Evolutionary conservation across 2,888 invertebrate species (phyloP), one percentile per base, ranked within the genome.

Genomic region (Hesperia comma): DNA sequence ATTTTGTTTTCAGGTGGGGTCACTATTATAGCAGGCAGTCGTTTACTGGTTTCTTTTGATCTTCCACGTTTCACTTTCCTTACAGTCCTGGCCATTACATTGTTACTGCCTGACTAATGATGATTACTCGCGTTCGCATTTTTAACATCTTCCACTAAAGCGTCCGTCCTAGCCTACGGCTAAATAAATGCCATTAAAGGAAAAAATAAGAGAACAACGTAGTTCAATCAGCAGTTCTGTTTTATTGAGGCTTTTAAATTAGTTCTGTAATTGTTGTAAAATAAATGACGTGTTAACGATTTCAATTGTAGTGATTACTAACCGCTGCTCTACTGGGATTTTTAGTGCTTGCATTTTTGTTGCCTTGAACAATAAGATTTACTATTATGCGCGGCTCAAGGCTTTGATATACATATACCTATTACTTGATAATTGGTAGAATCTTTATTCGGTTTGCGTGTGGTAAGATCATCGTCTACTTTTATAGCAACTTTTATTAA

Each of bases 61-160:
- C 94, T 95, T 79, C 94, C 94, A 81, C 95, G 94, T 88, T 95
- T 96, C 75, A 96, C 94, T 93, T 95, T 95, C 78, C 95, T 94
- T 77, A 96, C 95, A 74, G 95, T 95, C 80, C 94, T 94, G 78
- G 93, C 95, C 95, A 95, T 95, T 85, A 94, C 94, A 94, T 94
- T 93, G 88, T 94, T 92, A 80, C 74, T 43, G 63, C 66, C 70
- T 69, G 64, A 67, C 73, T 82, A 80, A 81, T 81, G 79, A 76
- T 90, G 85, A 90, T 90, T 82, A 79, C 80, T 75, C 70, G 54
- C 71, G 68, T 67, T 70, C 73, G 74, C 71, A 75, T 75, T 70
- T 71, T 70, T 49, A 69, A 64, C 58, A 64, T 61, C 56, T 61
- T 60, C 49, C 51, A 58, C 58, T 70, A 57, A 71, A 71, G 68